phyloP scores from a whole-genome alignment of 2,888 invertebrate genomes.

The Latheticus oryzae region DNA sequence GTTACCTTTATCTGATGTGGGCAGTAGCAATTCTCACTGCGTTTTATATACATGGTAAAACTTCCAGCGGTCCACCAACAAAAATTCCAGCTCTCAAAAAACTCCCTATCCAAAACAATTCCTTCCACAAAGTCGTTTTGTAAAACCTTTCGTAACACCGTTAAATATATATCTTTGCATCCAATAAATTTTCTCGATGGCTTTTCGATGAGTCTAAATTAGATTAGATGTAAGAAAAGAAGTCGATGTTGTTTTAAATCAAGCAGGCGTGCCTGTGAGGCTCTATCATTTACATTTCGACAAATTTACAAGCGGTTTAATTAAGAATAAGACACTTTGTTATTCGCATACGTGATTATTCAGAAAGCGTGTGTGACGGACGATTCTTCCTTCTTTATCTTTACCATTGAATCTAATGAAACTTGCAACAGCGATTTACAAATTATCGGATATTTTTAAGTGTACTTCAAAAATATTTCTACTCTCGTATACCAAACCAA shows the following conservation, averaged over 20 bases:
- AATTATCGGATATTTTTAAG: conserved; percentile 38
- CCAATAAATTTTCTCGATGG: conserved; percentile 27
- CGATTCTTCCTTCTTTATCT: conserved; percentile 2
- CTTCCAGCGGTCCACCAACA: no score
- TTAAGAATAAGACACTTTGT: conserved; percentile 30
- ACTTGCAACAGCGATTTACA: conserved; percentile 38
- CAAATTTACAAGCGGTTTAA: conserved; percentile 34
- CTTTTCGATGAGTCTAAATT: conserved; percentile 32
- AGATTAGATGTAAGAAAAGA: conserved; percentile 31
- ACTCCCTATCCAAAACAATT: no score
- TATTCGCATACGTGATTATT: conserved; percentile 32
- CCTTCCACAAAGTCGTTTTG: no score
- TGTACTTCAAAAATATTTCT: conserved; percentile 29
- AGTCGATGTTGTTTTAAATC: conserved; percentile 23
- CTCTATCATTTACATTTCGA: conserved; percentile 34
- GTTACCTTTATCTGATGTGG: no score
- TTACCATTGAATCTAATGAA: no score
- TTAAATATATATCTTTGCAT: conserved; percentile 12
- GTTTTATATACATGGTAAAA: no score
- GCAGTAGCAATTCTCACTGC: no score
- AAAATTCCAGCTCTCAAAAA: no score
- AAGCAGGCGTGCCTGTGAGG: conserved; percentile 26
- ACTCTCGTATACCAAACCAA: conserved; percentile 52
- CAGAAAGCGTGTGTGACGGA: conserved; percentile 28
- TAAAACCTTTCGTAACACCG: conserved; percentile 6